Evolutionary conservation across 2,888 invertebrate genomes (phyloP).

Genomic region (Desoria tigrina): DNA sequence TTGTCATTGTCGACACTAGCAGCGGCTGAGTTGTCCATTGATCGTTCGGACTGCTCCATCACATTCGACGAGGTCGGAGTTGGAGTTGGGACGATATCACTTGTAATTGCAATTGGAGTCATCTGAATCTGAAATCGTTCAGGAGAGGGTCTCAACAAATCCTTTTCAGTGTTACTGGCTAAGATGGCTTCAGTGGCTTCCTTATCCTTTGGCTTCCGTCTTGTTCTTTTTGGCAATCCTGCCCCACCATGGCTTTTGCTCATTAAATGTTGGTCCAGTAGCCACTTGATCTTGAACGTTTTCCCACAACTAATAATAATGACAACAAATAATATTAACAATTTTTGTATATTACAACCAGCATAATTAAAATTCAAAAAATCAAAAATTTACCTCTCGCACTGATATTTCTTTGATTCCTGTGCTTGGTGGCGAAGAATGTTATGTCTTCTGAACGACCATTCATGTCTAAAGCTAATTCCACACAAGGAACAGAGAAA

Average conservation of each 20-base stretch:
- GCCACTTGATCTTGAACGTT: background rate
- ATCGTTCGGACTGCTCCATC: too few species aligned
- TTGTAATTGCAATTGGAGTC: too few species aligned
- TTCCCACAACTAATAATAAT: constrained; percentile 2
- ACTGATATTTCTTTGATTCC: too few species aligned
- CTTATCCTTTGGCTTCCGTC: background rate
- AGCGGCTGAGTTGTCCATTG: too few species aligned
- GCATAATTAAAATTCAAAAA: background rate
- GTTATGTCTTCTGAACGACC: background rate
- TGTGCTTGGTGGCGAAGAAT: background rate
- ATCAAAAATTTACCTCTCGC: background rate
- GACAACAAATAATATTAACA: background rate
- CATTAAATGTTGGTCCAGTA: background rate
- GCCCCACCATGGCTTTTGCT: constrained; percentile 7
- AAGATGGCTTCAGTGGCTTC: background rate
- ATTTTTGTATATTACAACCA: background rate
- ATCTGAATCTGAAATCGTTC: too few species aligned
- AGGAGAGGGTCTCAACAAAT: background rate
- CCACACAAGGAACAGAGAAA: constrained; percentile 6
- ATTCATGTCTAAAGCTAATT: background rate
- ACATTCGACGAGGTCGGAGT: too few species aligned
- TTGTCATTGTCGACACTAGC: too few species aligned
- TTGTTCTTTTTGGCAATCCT: background rate
- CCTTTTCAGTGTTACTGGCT: background rate
- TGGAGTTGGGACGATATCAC: too few species aligned